These are phyloP conservation scores for Fragum fragum DNA, from an alignment of 2,888 invertebrate species.

Conservation along the genomic window DNA sequence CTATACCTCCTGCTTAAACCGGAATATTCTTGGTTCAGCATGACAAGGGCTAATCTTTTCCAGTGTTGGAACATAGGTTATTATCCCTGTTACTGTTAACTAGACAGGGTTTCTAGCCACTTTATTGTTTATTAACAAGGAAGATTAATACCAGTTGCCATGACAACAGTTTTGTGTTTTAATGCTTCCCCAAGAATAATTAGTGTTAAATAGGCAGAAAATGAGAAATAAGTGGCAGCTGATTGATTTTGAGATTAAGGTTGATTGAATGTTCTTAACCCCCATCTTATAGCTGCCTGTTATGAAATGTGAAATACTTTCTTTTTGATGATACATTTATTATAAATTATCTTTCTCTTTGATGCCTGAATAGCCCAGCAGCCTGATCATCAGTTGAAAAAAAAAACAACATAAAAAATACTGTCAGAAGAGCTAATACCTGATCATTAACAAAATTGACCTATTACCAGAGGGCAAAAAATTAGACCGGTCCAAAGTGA, in stretches of 20 bases:
- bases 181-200: conserved; percentile 29
- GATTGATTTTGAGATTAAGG: conserved; percentile 33
- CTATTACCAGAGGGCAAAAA: too few relatives aligned
- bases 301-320: not conserved
- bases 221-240: conserved; percentile 37
- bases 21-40: too few relatives aligned
- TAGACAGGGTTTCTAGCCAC: conserved; percentile 35
- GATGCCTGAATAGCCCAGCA: too few relatives aligned
- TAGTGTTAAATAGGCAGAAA: conserved; percentile 33
- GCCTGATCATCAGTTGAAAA: too few relatives aligned
- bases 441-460: too few relatives aligned
- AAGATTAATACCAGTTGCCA: conserved; percentile 49
- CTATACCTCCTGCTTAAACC: too few relatives aligned
- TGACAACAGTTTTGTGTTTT: conserved; percentile 43
- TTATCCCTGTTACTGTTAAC: conserved; percentile 15
- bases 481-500: too few relatives aligned
- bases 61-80: not conserved
- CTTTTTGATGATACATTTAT: too few relatives aligned
- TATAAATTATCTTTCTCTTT: too few relatives aligned
- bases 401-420: too few relatives aligned
- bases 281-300: not conserved
- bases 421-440: too few relatives aligned
- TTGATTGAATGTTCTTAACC: not conserved
- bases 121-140: conserved; percentile 62
- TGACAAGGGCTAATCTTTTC: too few relatives aligned